Conservation (phyloP, 1,140 invertebrate genomes). For the Drosophila erecta region DNA sequence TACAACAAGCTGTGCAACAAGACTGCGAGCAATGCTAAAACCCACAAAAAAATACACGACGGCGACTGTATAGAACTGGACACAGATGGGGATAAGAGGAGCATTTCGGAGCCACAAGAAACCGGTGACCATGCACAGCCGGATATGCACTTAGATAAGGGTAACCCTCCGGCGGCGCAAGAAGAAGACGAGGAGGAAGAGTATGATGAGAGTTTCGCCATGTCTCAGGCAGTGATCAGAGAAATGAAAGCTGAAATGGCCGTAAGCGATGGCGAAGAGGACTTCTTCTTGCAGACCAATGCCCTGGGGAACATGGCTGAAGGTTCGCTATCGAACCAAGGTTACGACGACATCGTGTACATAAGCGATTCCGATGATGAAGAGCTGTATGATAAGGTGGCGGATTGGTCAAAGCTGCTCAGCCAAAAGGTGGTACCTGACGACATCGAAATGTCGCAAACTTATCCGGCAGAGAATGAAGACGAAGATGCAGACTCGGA, state of each 20-base stretch:
- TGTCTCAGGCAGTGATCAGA: constrained; percentile 55
- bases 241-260: constrained; percentile 76
- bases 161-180: not conserved
- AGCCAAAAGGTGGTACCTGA: constrained; percentile 43
- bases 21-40: not conserved
- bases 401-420: constrained; percentile 71
- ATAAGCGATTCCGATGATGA: constrained; percentile 49
- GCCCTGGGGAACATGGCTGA: not conserved
- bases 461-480: constrained; percentile 32
- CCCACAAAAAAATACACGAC: constrained; percentile 23
- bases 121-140: too few species aligned
- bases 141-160: too few species aligned
- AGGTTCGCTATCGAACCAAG: constrained; percentile 5
- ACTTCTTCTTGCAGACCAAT: constrained; percentile 4
- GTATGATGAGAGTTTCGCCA: constrained; percentile 50
- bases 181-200: constrained; percentile 33
- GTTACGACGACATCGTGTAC: constrained; percentile 48
- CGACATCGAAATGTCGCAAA: constrained; percentile 40
- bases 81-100: not conserved
- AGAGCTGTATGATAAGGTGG: constrained; percentile 59
- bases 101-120: not conserved
- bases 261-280: constrained; percentile 15
- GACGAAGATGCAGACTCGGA: constrained; percentile 1
- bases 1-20: constrained; percentile 33
- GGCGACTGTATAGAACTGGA: constrained; percentile 59